Conservation (phyloP, 2,113 vertebrate genomes). For the Takifugu flavidus region DNA sequence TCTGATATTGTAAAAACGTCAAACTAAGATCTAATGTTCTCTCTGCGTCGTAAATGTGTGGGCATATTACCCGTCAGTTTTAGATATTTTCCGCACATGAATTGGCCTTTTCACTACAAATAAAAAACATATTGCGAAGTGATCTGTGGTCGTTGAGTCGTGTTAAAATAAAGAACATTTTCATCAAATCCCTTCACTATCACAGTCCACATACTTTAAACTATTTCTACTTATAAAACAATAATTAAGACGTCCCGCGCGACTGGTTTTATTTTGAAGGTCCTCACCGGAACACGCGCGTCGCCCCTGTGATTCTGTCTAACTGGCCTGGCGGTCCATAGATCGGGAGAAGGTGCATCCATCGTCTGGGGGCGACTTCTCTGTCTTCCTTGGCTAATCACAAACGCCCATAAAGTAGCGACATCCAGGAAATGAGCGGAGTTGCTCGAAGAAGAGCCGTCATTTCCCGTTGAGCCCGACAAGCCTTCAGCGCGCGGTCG, state of each 20-base stretch:
- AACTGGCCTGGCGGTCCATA: slow-evolving; percentile 9
- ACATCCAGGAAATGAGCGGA: slow-evolving; percentile 67
- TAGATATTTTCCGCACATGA: too few species aligned
- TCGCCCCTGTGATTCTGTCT: rapidly evolving
- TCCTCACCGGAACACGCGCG: neutral
- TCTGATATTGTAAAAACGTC: too few species aligned
- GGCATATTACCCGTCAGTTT: too few species aligned
- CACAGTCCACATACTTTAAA: too few species aligned
- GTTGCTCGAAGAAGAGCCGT: slow-evolving; percentile 34
- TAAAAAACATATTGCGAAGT: too few species aligned
- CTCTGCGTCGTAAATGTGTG: too few species aligned
- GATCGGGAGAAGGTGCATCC: slow-evolving; percentile 60
- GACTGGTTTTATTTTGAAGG: slow-evolving; percentile 25
- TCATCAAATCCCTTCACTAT: too few species aligned
- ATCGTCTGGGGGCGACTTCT: slow-evolving; percentile 40
- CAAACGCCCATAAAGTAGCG: slow-evolving; percentile 71
- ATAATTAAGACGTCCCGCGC: neutral
- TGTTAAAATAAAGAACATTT: too few species aligned
- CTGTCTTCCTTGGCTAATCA: slow-evolving; percentile 56
- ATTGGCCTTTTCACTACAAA: too few species aligned
- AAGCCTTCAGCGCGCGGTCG: slow-evolving; percentile 13
- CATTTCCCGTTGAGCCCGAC: slow-evolving; percentile 27
- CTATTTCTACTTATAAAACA: too few species aligned
- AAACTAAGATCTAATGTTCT: too few species aligned
- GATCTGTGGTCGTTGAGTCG: too few species aligned